A percentile compares a stretch with the other conserved stretches of the same genome.
These are phyloP conservation scores for Oxygymnocypris stewartii DNA, from an alignment of 2,113 vertebrate genomes.

Conservation along the genomic window DNA sequence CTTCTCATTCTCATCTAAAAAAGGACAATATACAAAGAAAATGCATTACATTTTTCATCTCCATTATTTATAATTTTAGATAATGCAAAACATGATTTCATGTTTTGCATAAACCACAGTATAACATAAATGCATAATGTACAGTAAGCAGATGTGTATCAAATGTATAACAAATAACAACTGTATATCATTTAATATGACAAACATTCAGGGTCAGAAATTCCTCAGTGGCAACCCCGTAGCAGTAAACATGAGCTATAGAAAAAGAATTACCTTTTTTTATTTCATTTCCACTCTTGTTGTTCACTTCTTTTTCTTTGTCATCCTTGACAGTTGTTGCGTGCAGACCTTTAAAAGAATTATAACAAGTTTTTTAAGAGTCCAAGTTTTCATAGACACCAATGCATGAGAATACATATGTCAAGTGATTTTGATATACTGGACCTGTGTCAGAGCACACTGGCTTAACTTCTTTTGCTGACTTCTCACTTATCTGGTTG, in stretches of 20 bases:
- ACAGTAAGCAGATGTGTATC: neutral
- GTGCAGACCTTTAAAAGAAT: neutral
- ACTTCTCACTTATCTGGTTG: neutral
- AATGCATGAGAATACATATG: neutral
- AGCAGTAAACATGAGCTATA: neutral
- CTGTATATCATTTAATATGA: neutral
- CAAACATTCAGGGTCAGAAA: neutral
- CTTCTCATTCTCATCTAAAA: neutral
- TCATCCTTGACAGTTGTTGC: neutral
- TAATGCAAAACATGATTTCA: neutral
- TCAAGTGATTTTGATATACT: neutral
- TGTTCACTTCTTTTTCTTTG: neutral
- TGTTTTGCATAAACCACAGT: no score
- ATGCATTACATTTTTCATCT: neutral
- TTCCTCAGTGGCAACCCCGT: neutral
- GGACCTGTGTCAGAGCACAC: neutral
- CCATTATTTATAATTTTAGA: neutral
- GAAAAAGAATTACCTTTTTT: neutral
- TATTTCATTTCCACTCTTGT: accelerated
- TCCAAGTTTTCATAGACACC: neutral
- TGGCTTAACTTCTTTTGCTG: neutral
- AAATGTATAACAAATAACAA: no score
- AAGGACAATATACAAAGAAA: neutral
- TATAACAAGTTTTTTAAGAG: neutral
- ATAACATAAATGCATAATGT: neutral